phyloP scores from a whole-genome alignment of 1,140 invertebrate genomes.

The Mya arenaria region DNA sequence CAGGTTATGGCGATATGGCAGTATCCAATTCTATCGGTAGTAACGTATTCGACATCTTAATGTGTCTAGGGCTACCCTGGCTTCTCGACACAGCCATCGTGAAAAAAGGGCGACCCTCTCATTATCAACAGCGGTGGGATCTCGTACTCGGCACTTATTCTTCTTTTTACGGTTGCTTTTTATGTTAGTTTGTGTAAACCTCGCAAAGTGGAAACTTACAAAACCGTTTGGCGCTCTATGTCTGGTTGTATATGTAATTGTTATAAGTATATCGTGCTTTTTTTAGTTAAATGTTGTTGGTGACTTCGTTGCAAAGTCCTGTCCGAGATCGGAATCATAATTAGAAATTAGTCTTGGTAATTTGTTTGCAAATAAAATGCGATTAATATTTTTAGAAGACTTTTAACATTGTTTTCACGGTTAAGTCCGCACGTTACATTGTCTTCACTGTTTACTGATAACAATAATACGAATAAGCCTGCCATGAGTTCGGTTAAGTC shows the following conservation, averaged over 20 bases:
- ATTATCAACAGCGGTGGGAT: constrained; percentile 72
- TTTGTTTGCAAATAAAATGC: too few species aligned
- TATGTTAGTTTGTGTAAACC: constrained; percentile 67
- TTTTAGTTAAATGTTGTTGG: constrained; percentile 79
- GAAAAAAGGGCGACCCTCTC: constrained; percentile 59
- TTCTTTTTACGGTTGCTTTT: constrained; percentile 77
- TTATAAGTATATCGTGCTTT: constrained; percentile 74
- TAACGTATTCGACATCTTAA: constrained; percentile 99
- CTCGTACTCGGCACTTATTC: constrained; percentile 73
- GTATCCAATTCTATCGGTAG: constrained; percentile 99
- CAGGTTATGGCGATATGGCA: constrained; percentile 94
- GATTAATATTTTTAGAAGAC: too few species aligned
- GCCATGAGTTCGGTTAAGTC: too few species aligned
- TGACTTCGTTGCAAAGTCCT: constrained; percentile 72
- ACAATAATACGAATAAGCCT: too few species aligned
- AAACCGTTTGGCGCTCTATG: constrained; percentile 71
- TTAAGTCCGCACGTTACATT: too few species aligned
- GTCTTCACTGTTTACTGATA: too few species aligned
- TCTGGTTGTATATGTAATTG: constrained; percentile 70
- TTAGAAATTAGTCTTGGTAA: too few species aligned
- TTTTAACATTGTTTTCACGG: too few species aligned
- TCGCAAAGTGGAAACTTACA: constrained; percentile 74
- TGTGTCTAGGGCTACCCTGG: constrained; percentile 98
- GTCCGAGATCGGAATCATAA: constrained; percentile 67
- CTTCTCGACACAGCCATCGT: constrained; percentile 65